A percentile compares a stretch with the other conserved stretches of the same genome.
phyloP scores from a whole-genome alignment of 2,888 invertebrate genomes.

The Tenthredo amoena region DNA sequence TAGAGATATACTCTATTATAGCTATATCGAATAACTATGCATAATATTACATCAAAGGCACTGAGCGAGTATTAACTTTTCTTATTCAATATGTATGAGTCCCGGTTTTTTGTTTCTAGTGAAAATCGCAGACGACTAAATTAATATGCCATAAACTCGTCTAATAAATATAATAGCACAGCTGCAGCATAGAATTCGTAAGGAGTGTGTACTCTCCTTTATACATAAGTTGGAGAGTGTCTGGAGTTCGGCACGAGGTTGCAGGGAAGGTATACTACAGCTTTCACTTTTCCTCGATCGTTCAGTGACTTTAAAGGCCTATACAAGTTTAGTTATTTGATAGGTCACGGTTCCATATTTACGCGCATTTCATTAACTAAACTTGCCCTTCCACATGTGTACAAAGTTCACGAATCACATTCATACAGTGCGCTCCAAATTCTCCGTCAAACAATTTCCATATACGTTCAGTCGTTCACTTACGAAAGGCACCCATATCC shows the following conservation, averaged over 20 bases:
- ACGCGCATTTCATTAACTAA: background rate
- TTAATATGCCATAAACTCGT: background rate
- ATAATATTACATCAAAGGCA: background rate
- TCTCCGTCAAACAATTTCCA: background rate
- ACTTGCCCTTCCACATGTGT: background rate
- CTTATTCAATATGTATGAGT: background rate
- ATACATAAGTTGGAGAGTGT: constrained; percentile 1
- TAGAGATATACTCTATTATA: background rate
- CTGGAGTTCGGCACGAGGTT: constrained; percentile 20
- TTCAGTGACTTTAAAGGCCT: constrained; percentile 32
- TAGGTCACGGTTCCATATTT: constrained; percentile 32
- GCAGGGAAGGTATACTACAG: constrained; percentile 31
- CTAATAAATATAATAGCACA: background rate
- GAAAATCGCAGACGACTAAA: background rate
- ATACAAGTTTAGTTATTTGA: constrained; percentile 30
- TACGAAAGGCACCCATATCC: background rate
- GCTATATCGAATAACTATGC: background rate
- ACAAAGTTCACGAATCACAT: background rate
- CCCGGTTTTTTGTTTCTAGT: background rate
- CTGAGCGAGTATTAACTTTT: background rate
- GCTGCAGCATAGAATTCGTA: background rate
- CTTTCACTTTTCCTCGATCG: constrained; percentile 48
- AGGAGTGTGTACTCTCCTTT: constrained; percentile 22
- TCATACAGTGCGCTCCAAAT: background rate
- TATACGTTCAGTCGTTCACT: background rate